phyloP scores from a whole-genome alignment of 2,113 vertebrate genomes.

The Peucedramus taeniatus region DNA sequence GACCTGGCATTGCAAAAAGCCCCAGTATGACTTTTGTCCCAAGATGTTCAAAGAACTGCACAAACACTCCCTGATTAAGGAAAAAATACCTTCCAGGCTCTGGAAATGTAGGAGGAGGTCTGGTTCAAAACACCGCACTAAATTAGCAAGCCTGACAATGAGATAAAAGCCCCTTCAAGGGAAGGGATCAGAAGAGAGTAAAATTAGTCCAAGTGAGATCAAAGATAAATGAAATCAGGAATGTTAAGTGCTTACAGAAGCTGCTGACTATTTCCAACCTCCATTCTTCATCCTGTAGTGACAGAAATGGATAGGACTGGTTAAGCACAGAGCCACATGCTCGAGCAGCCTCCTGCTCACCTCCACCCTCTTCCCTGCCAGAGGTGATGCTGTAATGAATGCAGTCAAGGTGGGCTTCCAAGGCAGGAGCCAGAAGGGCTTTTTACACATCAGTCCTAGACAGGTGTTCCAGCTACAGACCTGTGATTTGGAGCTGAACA shows the following conservation, averaged over 20 bases:
- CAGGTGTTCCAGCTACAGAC: background rate
- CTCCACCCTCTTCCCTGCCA: background rate
- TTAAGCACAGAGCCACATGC: background rate
- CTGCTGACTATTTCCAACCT: conserved; percentile 14
- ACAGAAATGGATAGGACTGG: background rate
- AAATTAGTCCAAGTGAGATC: conserved; percentile 58
- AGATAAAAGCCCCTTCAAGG: conserved; percentile 58
- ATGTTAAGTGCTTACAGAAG: conserved; percentile 59
- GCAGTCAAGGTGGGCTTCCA: background rate
- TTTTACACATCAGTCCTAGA: background rate
- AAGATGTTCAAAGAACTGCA: background rate
- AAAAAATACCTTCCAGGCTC: conserved; percentile 35
- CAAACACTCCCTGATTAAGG: background rate
- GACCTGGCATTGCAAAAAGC: background rate
- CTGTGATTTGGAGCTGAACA: background rate
- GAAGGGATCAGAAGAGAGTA: conserved; percentile 46
- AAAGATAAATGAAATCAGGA: conserved; percentile 54
- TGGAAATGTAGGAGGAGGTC: background rate
- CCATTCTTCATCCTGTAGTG: background rate
- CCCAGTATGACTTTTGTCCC: background rate
- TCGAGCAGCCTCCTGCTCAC: background rate
- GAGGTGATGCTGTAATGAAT: background rate
- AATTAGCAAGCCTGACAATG: conserved; percentile 54
- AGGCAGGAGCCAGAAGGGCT: background rate
- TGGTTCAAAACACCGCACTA: conserved; percentile 21